A percentile compares a stretch with the other conserved stretches of the same genome.
phyloP scores from a whole-genome alignment of 2,797 vertebrate genomes.

The Varecia variegata region DNA sequence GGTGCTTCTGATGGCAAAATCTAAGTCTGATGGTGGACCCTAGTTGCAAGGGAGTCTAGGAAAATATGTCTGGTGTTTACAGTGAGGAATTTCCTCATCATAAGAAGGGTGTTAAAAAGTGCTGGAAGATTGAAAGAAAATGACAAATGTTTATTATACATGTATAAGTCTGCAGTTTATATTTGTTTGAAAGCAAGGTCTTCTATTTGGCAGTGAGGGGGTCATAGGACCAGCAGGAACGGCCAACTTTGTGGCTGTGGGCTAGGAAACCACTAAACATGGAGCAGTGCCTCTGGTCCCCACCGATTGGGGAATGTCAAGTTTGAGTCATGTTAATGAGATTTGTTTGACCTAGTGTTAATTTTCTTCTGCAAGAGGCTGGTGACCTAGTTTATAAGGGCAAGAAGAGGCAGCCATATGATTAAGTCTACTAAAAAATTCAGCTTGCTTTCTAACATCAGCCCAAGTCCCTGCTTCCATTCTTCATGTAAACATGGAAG shows the following conservation, averaged over 20 bases:
- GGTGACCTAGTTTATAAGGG: neutral
- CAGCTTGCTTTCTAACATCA: neutral
- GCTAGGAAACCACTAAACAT: rapidly evolving
- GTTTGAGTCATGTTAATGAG: neutral
- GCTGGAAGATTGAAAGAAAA: neutral
- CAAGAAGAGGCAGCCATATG: neutral
- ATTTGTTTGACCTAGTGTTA: neutral
- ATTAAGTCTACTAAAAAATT: conserved; percentile 26
- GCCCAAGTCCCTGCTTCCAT: neutral
- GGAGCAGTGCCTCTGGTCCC: neutral
- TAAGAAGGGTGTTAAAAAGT: neutral
- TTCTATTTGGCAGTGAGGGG: neutral
- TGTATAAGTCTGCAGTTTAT: neutral
- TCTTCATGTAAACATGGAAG: neutral
- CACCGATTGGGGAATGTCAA: neutral
- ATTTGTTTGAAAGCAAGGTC: neutral
- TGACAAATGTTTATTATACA: neutral
- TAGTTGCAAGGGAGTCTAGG: neutral
- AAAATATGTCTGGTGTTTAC: neutral
- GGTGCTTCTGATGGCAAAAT: neutral
- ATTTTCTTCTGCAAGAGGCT: conserved; percentile 5
- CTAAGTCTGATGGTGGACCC: neutral
- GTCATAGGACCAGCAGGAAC: neutral
- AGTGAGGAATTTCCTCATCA: neutral
- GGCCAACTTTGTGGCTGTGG: neutral